A percentile compares a stretch with the other conserved stretches of the same genome.
These are phyloP conservation scores for Nautilus pompilius DNA, from an alignment of 1,140 invertebrate genomes.

Conservation along the genomic window DNA sequence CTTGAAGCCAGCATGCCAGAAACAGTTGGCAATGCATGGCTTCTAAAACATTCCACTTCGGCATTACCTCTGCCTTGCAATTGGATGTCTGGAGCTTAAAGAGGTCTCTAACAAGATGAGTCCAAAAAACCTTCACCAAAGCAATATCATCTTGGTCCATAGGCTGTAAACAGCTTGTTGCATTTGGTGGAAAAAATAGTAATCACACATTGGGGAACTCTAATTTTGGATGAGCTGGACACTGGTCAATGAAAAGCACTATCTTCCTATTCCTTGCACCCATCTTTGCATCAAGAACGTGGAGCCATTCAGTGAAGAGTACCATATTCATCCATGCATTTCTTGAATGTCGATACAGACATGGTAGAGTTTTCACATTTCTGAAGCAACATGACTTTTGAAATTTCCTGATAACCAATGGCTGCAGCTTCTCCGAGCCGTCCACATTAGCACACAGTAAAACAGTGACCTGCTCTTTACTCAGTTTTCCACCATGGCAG, in stretches of 20 bases:
- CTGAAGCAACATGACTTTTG: constrained; percentile 56
- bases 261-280: constrained; percentile 13
- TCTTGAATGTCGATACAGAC: constrained; percentile 45
- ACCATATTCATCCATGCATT: constrained; percentile 58
- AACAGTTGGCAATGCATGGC: no score
- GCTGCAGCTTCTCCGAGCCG: constrained; percentile 50
- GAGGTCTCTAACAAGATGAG: no score
- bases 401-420: constrained; percentile 56
- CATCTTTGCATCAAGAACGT: constrained; percentile 21
- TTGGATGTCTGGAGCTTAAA: no score
- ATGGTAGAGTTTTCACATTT: constrained; percentile 42
- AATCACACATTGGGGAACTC: constrained; percentile 43
- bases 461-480: constrained; percentile 54
- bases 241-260: constrained; percentile 32
- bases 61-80: no score
- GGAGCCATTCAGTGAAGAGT: constrained; percentile 38
- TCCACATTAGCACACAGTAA: constrained; percentile 48
- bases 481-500: constrained; percentile 43
- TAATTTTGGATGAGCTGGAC: constrained; percentile 18
- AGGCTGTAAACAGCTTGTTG: constrained; percentile 19
- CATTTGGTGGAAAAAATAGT: constrained; percentile 50
- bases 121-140: no score
- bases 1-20: no score
- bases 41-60: no score
- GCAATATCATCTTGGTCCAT: constrained; percentile 22